phyloP scores from a whole-genome alignment of 1,140 invertebrate species.

The Hypothenemus hampei region DNA sequence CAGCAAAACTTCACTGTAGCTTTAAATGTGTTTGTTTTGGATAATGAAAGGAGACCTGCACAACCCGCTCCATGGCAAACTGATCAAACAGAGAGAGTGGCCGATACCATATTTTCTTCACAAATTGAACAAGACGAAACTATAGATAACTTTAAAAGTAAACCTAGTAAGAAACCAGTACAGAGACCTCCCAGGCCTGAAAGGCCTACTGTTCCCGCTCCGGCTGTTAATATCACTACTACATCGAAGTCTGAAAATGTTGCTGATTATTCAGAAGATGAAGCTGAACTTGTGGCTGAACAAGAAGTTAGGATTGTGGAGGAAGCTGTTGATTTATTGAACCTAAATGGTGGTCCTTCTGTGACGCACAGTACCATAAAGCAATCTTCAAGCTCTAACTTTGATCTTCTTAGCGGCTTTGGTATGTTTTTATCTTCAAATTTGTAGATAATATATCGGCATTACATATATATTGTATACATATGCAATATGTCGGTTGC shows the following conservation, averaged over 20 bases:
- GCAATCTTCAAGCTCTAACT: conserved; percentile 46
- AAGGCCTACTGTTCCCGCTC: conserved; percentile 30
- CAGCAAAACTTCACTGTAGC: conserved; percentile 68
- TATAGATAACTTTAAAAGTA: conserved; percentile 67
- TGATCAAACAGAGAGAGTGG: conserved; percentile 52
- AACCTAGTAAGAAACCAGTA: conserved; percentile 25
- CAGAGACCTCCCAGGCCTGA: conserved; percentile 28
- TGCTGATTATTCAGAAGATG: conserved; percentile 37
- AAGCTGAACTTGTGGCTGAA: conserved; percentile 11
- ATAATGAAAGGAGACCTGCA: conserved; percentile 57
- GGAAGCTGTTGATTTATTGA: conserved; percentile 48
- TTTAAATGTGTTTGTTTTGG: conserved; percentile 69
- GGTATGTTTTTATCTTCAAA: no score
- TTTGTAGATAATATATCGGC: no score
- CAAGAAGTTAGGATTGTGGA: conserved; percentile 27
- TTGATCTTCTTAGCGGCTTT: conserved; percentile 62
- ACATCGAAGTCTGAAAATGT: not conserved
- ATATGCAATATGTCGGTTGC: no score
- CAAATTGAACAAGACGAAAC: conserved; percentile 79
- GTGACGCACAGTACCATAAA: conserved; percentile 23
- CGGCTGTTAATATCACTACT: conserved; percentile 28
- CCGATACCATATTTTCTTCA: conserved; percentile 69
- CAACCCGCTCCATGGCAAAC: conserved; percentile 72
- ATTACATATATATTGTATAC: no score
- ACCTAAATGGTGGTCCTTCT: conserved; percentile 45